phyloP scores from a whole-genome alignment of 2,113 vertebrate species.

The Crotalus tigris region DNA sequence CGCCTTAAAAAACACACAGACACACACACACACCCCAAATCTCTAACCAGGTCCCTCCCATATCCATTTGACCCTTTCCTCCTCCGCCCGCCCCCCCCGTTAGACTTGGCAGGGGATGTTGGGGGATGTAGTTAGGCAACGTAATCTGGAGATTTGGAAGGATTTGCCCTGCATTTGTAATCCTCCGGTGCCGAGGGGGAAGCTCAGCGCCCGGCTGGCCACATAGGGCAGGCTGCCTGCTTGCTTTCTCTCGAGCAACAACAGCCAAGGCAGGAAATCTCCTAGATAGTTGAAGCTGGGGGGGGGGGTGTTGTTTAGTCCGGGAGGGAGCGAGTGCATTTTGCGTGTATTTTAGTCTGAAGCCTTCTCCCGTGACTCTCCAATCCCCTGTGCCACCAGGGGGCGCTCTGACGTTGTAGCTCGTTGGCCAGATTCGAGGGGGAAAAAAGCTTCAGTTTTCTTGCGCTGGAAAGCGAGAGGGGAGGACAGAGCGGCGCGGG shows the following conservation, averaged over 20 bases:
- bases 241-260: conserved; percentile 21
- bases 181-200: conserved; percentile 3
- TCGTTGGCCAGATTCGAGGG: conserved; percentile 19
- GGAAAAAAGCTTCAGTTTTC: conserved; percentile 26
- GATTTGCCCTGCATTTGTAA: not conserved
- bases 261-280: conserved; percentile 19
- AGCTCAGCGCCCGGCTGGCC: not conserved
- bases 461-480: conserved; percentile 34
- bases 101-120: not conserved
- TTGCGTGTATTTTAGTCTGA: not conserved
- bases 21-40: not conserved
- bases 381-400: conserved; percentile 73
- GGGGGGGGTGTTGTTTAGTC: not conserved
- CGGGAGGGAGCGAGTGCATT: not conserved
- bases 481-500: not conserved
- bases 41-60: not conserved
- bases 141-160: not conserved
- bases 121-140: not conserved
- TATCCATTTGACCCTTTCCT: not conserved
- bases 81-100: not conserved
- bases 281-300: not conserved
- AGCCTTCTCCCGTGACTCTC: conserved; percentile 27
- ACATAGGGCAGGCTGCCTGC: not conserved
- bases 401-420: conserved; percentile 81
- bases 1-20: not conserved